A percentile compares a stretch with the other conserved stretches of the same genome.
phyloP scores from a whole-genome alignment of 1,140 invertebrate species.

The Tribolium madens region DNA sequence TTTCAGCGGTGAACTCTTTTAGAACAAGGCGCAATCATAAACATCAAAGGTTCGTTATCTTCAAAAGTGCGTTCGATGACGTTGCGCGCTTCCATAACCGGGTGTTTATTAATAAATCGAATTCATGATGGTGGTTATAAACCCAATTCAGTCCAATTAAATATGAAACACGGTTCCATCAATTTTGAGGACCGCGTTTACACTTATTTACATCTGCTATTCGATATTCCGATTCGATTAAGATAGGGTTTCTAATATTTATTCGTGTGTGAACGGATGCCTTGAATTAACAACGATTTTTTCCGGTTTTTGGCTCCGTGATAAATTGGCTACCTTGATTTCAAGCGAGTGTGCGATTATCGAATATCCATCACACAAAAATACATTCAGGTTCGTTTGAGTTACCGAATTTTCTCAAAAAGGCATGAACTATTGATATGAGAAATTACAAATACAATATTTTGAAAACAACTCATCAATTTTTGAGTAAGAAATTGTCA shows the following conservation, averaged over 20 bases:
- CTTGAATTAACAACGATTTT: constrained; percentile 38
- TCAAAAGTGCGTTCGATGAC: constrained; percentile 3
- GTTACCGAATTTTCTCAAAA: background rate
- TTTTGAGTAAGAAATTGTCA: too few species aligned
- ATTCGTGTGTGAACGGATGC: constrained; percentile 31
- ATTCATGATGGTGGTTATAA: constrained; percentile 23
- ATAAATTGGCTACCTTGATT: constrained; percentile 29
- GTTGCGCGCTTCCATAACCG: constrained; percentile 17
- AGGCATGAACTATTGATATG: background rate
- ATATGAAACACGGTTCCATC: constrained; percentile 18
- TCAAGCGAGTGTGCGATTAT: constrained; percentile 19
- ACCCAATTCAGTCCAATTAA: constrained; percentile 31
- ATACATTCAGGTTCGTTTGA: background rate
- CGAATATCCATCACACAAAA: background rate
- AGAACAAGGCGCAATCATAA: background rate
- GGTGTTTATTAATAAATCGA: constrained; percentile 36
- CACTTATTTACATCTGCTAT: constrained; percentile 25
- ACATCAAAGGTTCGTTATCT: constrained; percentile 31
- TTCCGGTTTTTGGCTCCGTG: constrained; percentile 15
- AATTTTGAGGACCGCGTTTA: constrained; percentile 20
- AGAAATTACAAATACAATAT: too few species aligned
- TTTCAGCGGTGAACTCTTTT: too few species aligned
- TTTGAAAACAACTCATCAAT: too few species aligned
- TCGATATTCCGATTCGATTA: constrained; percentile 32
- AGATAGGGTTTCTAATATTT: constrained; percentile 30